Percentiles rank a stretch among this genome's conserved stretches.
Evolutionary conservation across 2,888 invertebrate genomes (phyloP).

Genomic region (Orthonevra nobilis): DNA sequence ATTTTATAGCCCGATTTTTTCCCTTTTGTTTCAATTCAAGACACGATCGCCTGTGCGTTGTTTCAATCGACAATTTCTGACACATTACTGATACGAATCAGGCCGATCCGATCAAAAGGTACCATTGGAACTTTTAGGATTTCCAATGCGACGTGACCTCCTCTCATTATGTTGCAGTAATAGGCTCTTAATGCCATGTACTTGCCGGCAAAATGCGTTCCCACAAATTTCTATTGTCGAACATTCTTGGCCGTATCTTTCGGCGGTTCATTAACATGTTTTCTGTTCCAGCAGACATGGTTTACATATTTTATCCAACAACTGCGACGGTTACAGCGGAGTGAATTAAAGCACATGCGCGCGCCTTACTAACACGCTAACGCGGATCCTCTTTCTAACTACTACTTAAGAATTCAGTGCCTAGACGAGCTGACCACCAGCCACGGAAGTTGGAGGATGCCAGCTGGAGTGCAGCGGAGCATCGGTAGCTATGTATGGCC

Average conservation of each 20-base stretch:
- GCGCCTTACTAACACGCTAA: conserved; percentile 49
- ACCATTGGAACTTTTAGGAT: conserved; percentile 42
- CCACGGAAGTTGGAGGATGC: conserved; percentile 36
- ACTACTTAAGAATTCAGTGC: conserved; percentile 39
- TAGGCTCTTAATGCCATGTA: conserved; percentile 64
- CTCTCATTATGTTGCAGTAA: conserved; percentile 59
- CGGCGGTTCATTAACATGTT: conserved; percentile 66
- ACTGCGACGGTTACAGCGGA: conserved; percentile 36
- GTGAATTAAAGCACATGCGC: conserved; percentile 56
- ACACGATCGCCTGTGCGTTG: conserved; percentile 45
- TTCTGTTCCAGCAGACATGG: conserved; percentile 66
- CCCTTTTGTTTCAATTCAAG: conserved; percentile 23
- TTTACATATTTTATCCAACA: conserved; percentile 60
- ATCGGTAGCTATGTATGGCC: conserved; percentile 27
- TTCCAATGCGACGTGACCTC: conserved; percentile 60
- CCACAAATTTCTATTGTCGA: conserved; percentile 55
- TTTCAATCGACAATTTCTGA: conserved; percentile 68
- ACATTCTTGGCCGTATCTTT: conserved; percentile 58
- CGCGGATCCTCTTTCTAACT: conserved; percentile 27
- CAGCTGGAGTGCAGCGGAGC: conserved; percentile 53
- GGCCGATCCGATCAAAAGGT: conserved; percentile 43
- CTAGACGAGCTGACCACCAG: conserved; percentile 38
- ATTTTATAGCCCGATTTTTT: conserved; percentile 19
- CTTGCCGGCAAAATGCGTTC: conserved; percentile 62
- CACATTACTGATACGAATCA: conserved; percentile 68